Evolutionary conservation across 2,113 vertebrate species (phyloP).

Genomic region (Pandion haliaetus): DNA sequence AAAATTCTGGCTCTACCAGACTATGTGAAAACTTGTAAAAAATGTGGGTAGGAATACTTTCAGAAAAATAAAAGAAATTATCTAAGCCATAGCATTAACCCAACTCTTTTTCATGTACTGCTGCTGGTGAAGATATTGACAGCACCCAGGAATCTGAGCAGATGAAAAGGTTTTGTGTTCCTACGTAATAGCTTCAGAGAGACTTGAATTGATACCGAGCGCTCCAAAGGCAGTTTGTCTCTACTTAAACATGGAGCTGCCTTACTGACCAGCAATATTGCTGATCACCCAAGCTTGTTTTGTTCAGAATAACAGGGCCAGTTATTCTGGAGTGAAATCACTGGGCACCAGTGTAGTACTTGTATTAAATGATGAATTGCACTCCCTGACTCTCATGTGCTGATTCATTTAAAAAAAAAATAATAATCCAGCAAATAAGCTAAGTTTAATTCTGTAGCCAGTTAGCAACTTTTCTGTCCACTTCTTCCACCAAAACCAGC

Average conservation of each 20-base stretch:
- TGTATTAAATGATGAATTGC: not conserved
- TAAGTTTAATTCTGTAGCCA: not conserved
- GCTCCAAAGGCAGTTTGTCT: not conserved
- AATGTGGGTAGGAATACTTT: not conserved
- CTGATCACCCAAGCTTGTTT: not conserved
- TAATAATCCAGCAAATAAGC: not conserved
- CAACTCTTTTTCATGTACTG: not conserved
- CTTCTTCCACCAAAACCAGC: not conserved
- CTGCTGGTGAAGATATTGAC: not conserved
- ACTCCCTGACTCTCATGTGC: not conserved
- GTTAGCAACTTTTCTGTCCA: not conserved
- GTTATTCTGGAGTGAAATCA: not conserved
- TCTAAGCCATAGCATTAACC: not conserved
- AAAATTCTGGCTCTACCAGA: not conserved
- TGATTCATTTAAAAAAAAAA: not conserved
- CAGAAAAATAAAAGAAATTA: not conserved
- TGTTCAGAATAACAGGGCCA: not conserved
- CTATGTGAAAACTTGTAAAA: not conserved
- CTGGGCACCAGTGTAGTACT: not conserved
- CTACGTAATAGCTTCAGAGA: not conserved
- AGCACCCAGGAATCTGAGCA: not conserved
- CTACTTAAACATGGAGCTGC: not conserved
- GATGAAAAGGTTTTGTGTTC: not conserved
- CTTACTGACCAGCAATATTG: not conserved
- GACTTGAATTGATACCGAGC: not conserved